Evolutionary conservation across 2,888 invertebrate genomes (phyloP).

Genomic region (Netelia melanura): DNA sequence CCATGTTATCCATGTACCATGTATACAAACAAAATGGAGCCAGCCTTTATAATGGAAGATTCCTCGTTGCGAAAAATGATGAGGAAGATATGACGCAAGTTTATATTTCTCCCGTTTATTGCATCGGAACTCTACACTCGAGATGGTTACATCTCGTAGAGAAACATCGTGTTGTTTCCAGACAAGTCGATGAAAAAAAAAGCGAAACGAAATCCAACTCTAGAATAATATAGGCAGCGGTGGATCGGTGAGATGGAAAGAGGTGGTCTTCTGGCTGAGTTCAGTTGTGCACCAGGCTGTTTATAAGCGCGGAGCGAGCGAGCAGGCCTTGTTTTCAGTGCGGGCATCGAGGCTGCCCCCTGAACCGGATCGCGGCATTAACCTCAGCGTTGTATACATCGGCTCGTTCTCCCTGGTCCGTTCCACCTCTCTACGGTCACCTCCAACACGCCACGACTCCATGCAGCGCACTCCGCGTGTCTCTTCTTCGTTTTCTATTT

Average conservation of each 20-base stretch:
- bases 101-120: too few relatives aligned
- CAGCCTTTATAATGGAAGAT: too few relatives aligned
- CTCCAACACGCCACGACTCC: slow-evolving; percentile 63
- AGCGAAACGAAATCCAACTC: too few relatives aligned
- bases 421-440: slow-evolving; percentile 54
- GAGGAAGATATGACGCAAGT: too few relatives aligned
- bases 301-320: slow-evolving; percentile 44
- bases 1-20: too few relatives aligned
- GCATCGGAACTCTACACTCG: too few relatives aligned
- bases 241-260: slow-evolving; percentile 35
- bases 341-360: slow-evolving; percentile 79
- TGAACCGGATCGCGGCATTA: slow-evolving; percentile 83
- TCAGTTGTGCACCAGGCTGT: slow-evolving; percentile 21
- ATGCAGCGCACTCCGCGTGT: slow-evolving; percentile 62
- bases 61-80: too few relatives aligned
- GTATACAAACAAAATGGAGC: too few relatives aligned
- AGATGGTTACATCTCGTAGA: too few relatives aligned
- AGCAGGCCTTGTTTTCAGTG: slow-evolving; percentile 77
- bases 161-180: neutral
- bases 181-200: neutral
- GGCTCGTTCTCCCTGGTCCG: slow-evolving; percentile 63
- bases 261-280: slow-evolving; percentile 24
- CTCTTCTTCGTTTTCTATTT: slow-evolving; percentile 49
- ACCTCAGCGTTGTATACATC: slow-evolving; percentile 78
- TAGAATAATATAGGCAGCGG: neutral